Evolutionary conservation across 2,113 vertebrate genomes (phyloP).

Genomic region (Ascaphus truei): DNA sequence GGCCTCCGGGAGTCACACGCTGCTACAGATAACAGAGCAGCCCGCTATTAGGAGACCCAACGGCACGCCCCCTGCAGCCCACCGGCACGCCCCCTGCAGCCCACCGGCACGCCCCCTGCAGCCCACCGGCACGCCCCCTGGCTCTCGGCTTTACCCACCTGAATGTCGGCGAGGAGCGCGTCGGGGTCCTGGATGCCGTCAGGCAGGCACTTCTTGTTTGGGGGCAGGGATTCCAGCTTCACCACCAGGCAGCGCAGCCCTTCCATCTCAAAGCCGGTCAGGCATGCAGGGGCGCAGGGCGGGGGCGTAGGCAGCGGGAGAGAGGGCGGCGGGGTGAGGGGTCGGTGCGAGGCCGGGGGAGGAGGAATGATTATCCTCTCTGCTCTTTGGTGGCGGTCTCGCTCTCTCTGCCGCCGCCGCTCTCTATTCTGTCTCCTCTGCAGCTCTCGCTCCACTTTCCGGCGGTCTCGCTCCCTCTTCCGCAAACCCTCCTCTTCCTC

Average conservation of each 20-base stretch:
- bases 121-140: background rate
- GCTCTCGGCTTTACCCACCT: conserved; percentile 56
- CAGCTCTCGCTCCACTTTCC: conserved; percentile 18
- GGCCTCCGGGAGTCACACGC: too few relatives aligned
- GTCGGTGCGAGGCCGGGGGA: background rate
- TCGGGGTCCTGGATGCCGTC: conserved; percentile 81
- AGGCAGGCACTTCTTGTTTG: conserved; percentile 91
- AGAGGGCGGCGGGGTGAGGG: conserved; percentile 30
- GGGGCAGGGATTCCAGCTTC: conserved; percentile 86
- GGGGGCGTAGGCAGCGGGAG: conserved; percentile 6
- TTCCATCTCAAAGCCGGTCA: conserved; percentile 90
- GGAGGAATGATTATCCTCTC: conserved; percentile 18
- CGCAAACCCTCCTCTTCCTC: conserved; percentile 30
- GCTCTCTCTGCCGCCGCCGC: conserved; percentile 35
- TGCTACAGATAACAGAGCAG: too few relatives aligned
- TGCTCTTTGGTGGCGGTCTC: conserved; percentile 31
- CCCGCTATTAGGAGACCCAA: too few relatives aligned
- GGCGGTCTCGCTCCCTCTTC: conserved; percentile 17
- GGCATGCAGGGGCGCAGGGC: conserved; percentile 37
- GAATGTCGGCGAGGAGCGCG: conserved; percentile 81
- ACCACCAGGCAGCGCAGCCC: conserved; percentile 87
- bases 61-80: background rate
- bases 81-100: background rate
- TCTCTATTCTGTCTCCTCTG: conserved; percentile 54
- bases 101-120: background rate